Evolutionary conservation across 2,888 invertebrate species (phyloP).

Genomic region (Hypomecis punctinalis): DNA sequence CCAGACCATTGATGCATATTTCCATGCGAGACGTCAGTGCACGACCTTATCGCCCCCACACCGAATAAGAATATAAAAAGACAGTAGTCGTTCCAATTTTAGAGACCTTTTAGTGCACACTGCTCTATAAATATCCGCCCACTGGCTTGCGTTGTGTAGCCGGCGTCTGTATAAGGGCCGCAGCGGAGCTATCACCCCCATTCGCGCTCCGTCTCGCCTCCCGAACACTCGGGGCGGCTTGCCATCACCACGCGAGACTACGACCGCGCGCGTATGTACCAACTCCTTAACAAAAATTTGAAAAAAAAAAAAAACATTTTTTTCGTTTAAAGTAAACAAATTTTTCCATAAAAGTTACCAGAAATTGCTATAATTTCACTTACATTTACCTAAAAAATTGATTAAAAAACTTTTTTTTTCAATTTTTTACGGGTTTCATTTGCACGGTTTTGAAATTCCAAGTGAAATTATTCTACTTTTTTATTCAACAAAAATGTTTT

Average conservation of each 20-base stretch:
- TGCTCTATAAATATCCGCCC: constrained; percentile 66
- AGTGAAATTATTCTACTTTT: background rate
- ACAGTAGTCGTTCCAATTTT: background rate
- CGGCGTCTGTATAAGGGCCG: constrained; percentile 73
- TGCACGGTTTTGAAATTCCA: background rate
- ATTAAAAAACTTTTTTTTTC: background rate
- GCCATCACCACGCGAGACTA: constrained; percentile 49
- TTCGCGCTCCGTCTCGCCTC: constrained; percentile 71
- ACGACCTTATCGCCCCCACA: too few relatives aligned
- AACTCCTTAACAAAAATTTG: constrained; percentile 19
- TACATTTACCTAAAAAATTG: too few relatives aligned
- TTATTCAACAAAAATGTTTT: background rate
- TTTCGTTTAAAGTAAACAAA: too few relatives aligned
- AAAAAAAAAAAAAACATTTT: constrained; percentile 4
- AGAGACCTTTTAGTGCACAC: constrained; percentile 26
- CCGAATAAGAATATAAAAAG: background rate
- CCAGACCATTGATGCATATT: too few relatives aligned
- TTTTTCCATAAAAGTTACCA: too few relatives aligned
- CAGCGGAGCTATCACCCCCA: constrained; percentile 58
- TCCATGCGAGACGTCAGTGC: too few relatives aligned
- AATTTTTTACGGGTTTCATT: background rate
- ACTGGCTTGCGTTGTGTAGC: constrained; percentile 54
- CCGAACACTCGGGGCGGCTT: constrained; percentile 72
- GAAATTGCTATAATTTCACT: too few relatives aligned
- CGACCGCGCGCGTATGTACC: constrained; percentile 80